Evolutionary conservation across 2,797 vertebrate species (phyloP).

Genomic region (Pseudomugil gertrudae): DNA sequence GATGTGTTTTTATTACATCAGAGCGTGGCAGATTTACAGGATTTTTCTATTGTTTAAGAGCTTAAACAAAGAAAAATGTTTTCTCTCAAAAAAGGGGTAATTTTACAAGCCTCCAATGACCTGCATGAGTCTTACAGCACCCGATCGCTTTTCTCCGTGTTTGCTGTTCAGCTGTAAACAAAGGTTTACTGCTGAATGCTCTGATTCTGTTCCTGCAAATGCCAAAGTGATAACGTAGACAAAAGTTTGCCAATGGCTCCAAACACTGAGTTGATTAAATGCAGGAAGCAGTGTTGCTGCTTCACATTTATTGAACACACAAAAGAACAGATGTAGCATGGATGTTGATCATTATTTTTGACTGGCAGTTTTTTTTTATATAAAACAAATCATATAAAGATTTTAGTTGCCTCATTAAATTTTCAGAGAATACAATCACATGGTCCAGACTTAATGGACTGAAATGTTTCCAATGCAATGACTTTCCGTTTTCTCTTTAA

Average conservation of each 20-base stretch:
- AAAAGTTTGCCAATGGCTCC: conserved; percentile 5
- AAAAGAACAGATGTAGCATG: background rate
- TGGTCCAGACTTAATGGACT: conserved; percentile 2
- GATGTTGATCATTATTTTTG: conserved; percentile 12
- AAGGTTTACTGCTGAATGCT: conserved; percentile 28
- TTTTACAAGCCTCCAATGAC: conserved; percentile 34
- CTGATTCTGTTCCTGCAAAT: conserved; percentile 19
- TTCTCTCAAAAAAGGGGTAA: conserved; percentile 20
- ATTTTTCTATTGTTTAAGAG: background rate
- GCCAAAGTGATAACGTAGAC: conserved; percentile 14
- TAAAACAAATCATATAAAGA: conserved; percentile 6
- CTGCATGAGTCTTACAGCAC: conserved; percentile 13
- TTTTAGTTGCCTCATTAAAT: background rate
- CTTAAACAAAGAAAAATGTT: conserved; percentile 1
- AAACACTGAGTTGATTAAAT: conserved; percentile 19
- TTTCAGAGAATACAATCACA: conserved; percentile 5
- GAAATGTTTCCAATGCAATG: conserved; percentile 9
- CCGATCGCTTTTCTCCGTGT: conserved; percentile 23
- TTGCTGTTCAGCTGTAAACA: conserved; percentile 36
- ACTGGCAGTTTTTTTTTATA: conserved; percentile 16
- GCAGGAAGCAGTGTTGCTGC: conserved; percentile 8
- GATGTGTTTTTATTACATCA: conserved; percentile 8
- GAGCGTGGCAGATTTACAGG: conserved; percentile 10
- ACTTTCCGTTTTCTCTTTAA: conserved; percentile 15
- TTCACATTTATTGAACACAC: background rate